These are phyloP conservation scores for Microtus pennsylvanicus DNA, from an alignment of 2,113 vertebrate genomes.

Conservation along the genomic window DNA sequence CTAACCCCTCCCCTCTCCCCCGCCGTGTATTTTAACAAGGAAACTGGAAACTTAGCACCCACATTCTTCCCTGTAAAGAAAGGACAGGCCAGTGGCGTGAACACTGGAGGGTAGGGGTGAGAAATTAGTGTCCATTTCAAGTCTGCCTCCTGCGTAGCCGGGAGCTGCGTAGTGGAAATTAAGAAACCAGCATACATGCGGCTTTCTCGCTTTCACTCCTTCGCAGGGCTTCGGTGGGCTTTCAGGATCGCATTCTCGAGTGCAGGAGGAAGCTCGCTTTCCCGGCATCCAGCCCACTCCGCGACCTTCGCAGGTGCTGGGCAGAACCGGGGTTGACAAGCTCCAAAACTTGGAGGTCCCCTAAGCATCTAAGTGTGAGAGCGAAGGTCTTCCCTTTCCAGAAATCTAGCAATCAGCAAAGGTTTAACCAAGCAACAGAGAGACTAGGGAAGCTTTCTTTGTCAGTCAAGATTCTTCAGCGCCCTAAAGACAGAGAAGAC, in stretches of 20 bases:
- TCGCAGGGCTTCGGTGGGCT: background rate
- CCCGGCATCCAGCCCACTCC: background rate
- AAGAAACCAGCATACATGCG: accelerated
- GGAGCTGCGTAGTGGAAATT: background rate
- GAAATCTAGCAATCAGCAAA: background rate
- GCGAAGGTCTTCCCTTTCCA: background rate
- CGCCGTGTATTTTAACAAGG: background rate
- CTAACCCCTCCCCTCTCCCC: background rate
- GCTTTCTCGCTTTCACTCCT: background rate
- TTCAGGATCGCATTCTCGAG: accelerated
- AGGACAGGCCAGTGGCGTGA: background rate
- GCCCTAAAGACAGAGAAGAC: background rate
- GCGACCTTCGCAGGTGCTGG: accelerated
- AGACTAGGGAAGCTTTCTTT: background rate
- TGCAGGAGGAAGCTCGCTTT: background rate
- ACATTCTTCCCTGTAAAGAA: background rate
- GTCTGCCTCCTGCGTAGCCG: background rate
- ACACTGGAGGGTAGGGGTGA: too few relatives aligned
- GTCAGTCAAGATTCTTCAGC: background rate
- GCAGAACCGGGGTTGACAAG: background rate
- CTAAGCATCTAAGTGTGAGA: background rate
- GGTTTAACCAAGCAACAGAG: background rate
- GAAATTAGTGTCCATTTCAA: background rate
- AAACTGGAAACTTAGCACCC: background rate
- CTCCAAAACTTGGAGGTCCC: background rate